A percentile compares a stretch with the other conserved stretches of the same genome.
Conservation (phyloP, 2,888 invertebrate species). For the Troglohyphantes excavatus region DNA sequence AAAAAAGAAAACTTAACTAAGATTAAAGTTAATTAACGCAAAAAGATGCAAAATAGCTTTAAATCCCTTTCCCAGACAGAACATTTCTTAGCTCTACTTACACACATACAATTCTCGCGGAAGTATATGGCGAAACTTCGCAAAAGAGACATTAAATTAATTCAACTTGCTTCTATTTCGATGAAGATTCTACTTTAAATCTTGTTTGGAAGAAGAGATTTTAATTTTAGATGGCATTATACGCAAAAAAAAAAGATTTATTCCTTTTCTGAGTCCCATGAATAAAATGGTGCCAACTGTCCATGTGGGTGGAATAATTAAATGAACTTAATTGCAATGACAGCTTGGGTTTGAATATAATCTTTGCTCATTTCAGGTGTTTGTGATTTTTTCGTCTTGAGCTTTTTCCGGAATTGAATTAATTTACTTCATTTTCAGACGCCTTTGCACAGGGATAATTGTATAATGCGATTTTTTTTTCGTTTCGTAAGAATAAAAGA, state of each 20-base stretch:
- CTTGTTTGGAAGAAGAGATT: background rate
- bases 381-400: background rate
- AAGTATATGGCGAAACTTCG: background rate
- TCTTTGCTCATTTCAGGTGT: too few species aligned
- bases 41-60: background rate
- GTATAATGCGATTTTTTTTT: background rate
- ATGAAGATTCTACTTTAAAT: background rate
- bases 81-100: background rate
- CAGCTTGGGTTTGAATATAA: background rate
- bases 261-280: background rate
- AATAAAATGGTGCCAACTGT: background rate
- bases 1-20: background rate
- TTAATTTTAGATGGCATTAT: constrained; percentile 9
- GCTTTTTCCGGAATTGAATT: background rate
- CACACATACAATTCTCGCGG: too few species aligned
- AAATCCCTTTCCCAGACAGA: background rate
- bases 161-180: background rate
- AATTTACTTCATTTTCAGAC: background rate
- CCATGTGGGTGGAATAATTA: background rate
- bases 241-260: background rate
- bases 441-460: background rate
- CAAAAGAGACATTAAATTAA: background rate
- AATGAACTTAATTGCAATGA: constrained; percentile 5
- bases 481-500: too few species aligned
- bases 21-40: background rate